phyloP scores from a whole-genome alignment of 2,797 vertebrate genomes.

The Melanotaenia pygmaea region DNA sequence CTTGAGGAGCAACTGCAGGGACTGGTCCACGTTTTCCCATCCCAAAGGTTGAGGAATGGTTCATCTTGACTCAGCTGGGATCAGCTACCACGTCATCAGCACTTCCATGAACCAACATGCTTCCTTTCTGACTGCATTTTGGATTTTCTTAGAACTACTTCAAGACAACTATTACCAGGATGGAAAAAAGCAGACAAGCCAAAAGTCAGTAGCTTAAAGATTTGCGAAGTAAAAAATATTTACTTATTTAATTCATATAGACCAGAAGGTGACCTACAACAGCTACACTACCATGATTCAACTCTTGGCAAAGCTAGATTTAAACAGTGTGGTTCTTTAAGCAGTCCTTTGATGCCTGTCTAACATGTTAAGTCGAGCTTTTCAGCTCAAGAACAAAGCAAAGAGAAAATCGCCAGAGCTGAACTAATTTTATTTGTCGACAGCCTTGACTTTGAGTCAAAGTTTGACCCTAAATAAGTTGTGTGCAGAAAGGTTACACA shows the following conservation, averaged over 20 bases:
- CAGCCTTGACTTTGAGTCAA: background rate
- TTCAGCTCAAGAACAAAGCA: background rate
- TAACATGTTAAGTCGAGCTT: background rate
- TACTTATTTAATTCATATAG: conserved; percentile 6
- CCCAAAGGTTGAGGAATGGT: conserved; percentile 36
- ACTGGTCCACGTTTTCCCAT: background rate
- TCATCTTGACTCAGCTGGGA: background rate
- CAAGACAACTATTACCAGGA: background rate
- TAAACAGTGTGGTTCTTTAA: conserved; percentile 23
- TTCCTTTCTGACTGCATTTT: conserved; percentile 14
- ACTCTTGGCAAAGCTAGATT: no score
- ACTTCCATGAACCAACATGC: conserved; percentile 1
- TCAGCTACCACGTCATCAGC: conserved; percentile 21
- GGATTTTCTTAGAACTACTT: background rate
- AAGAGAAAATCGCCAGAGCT: background rate
- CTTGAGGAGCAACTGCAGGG: background rate
- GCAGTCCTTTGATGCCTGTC: background rate
- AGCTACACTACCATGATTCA: background rate
- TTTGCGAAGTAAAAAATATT: background rate
- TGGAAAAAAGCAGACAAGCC: background rate
- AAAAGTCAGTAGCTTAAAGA: background rate
- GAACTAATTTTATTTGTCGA: background rate
- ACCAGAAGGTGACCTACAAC: conserved; percentile 19
- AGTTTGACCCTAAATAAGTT: background rate
- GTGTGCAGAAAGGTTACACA: background rate